Conservation (phyloP, 2,888 invertebrate species). For the Trissoscelio sp. region DNA sequence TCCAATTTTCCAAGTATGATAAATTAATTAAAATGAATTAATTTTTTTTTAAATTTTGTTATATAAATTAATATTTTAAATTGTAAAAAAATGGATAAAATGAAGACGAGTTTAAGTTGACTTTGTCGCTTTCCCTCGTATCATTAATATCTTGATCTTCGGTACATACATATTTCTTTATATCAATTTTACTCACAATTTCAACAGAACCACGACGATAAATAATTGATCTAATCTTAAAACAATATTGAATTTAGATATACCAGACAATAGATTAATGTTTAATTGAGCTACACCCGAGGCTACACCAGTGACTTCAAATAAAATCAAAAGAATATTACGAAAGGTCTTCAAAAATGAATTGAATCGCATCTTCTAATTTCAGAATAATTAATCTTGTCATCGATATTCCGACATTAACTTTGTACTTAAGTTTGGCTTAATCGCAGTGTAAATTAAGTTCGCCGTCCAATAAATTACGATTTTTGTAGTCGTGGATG, state of each 20-base stretch:
- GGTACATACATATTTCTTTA: constrained; percentile 10
- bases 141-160: constrained; percentile 31
- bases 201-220: constrained; percentile 26
- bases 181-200: constrained; percentile 25
- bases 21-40: too few relatives aligned
- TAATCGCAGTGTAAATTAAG: background rate
- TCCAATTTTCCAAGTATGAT: too few relatives aligned
- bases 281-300: constrained; percentile 12
- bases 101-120: too few relatives aligned
- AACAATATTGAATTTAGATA: constrained; percentile 50
- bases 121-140: constrained; percentile 17
- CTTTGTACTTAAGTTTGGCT: background rate
- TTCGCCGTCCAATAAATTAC: constrained; percentile 4
- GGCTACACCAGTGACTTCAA: background rate
- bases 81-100: background rate
- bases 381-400: too few relatives aligned
- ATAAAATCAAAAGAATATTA: background rate
- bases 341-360: too few relatives aligned
- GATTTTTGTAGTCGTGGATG: background rate
- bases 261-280: constrained; percentile 23
- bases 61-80: background rate
- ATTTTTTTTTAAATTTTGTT: too few relatives aligned
- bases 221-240: constrained; percentile 46
- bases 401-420: background rate
- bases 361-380: too few relatives aligned